Evolutionary conservation across 2,888 invertebrate genomes (phyloP).

Genomic region (Habroteleia sp.): DNA sequence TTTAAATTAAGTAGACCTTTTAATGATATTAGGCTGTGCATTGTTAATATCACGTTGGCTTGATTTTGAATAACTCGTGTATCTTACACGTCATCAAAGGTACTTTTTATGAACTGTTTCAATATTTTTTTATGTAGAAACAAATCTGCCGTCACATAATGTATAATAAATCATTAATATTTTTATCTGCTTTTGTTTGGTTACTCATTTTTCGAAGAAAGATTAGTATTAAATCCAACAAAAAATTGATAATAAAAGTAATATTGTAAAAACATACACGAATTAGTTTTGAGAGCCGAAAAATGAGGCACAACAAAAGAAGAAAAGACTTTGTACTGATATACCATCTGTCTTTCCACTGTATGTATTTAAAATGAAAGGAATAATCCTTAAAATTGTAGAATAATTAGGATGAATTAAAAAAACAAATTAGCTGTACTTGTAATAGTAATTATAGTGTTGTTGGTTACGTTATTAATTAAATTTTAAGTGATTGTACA

Average conservation of each 20-base stretch:
- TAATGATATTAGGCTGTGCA: constrained; percentile 24
- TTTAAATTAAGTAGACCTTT: constrained; percentile 10
- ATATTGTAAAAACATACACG: too few relatives aligned
- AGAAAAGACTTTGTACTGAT: constrained; percentile 12
- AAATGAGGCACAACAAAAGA: constrained; percentile 8
- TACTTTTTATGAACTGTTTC: too few relatives aligned
- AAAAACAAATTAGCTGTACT: constrained; percentile 4
- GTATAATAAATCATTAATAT: neutral
- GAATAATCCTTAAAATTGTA: neutral
- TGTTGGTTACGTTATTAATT: constrained; percentile 27
- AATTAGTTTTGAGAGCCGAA: neutral
- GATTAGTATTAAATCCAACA: too few relatives aligned
- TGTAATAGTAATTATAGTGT: constrained; percentile 30
- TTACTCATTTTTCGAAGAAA: constrained; percentile 3
- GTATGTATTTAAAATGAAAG: constrained; percentile 13
- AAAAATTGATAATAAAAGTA: too few relatives aligned
- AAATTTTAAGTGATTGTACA: constrained; percentile 31
- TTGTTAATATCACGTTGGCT: constrained; percentile 29
- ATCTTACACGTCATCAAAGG: too few relatives aligned
- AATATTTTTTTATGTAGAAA: too few relatives aligned
- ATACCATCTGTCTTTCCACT: constrained; percentile 18
- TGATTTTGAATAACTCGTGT: constrained; percentile 27
- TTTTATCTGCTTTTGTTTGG: constrained; percentile 1
- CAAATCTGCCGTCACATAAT: too few relatives aligned
- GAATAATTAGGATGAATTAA: constrained; percentile 11